These are phyloP conservation scores for Bibio marci DNA, from an alignment of 2,888 invertebrate genomes.

Conservation along the genomic window DNA sequence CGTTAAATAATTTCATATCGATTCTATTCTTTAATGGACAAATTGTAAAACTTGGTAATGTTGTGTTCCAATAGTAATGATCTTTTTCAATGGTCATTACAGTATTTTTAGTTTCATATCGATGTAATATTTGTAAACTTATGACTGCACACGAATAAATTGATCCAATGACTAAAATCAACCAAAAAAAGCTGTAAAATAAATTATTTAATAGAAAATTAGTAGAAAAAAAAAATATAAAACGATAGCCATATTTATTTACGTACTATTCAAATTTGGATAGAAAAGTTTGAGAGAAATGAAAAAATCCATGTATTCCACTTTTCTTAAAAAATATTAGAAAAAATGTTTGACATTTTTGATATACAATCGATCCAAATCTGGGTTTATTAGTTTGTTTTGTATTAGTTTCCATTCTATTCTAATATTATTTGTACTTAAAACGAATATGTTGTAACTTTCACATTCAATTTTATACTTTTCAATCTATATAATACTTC, in stretches of 20 bases:
- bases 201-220: neutral
- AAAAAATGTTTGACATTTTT: conserved; percentile 9
- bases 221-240: conserved; percentile 5
- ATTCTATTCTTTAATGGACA: conserved; percentile 22
- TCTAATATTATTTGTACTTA: no score
- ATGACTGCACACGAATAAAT: conserved; percentile 19
- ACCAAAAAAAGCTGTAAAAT: conserved; percentile 18
- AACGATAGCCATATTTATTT: neutral
- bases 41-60: conserved; percentile 22
- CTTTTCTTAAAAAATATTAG: conserved; percentile 18
- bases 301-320: conserved; percentile 23
- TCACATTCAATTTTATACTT: no score
- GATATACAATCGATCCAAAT: neutral
- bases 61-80: conserved; percentile 24
- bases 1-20: conserved; percentile 14
- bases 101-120: conserved; percentile 22
- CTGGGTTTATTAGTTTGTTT: no score
- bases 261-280: conserved; percentile 17
- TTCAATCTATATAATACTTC: no score
- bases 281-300: conserved; percentile 15
- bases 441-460: no score
- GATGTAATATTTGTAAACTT: conserved; percentile 21
- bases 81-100: conserved; percentile 25
- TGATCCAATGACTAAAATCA: conserved; percentile 16
- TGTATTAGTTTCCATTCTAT: no score